phyloP scores from a whole-genome alignment of 2,888 invertebrate species.

The Pyrgus malvae region DNA sequence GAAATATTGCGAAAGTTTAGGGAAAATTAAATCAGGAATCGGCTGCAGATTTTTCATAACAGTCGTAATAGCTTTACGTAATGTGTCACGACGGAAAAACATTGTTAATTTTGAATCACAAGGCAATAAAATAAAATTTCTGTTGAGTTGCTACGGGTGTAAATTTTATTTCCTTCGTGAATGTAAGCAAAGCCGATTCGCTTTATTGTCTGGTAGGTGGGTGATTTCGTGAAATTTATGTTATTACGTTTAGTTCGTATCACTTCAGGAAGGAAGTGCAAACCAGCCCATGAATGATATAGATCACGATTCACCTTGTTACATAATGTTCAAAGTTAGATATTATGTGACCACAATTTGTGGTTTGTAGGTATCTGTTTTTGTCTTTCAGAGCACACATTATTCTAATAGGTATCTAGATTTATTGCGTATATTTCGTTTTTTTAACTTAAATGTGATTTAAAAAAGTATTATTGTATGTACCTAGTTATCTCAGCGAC shows the following conservation, averaged over 20 bases:
- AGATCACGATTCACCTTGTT: too few species aligned
- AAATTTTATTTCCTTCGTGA: constrained; percentile 9
- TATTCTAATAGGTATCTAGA: too few species aligned
- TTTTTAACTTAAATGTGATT: too few species aligned
- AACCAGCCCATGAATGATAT: too few species aligned
- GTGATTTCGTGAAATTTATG: constrained; percentile 3
- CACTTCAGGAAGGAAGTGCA: too few species aligned
- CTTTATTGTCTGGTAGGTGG: not conserved
- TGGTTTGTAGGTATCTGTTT: too few species aligned
- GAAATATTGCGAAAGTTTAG: constrained; percentile 76
- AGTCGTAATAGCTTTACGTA: constrained; percentile 30
- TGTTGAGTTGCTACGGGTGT: constrained; percentile 4
- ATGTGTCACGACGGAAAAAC: constrained; percentile 16
- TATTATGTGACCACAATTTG: too few species aligned
- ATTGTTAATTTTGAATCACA: constrained; percentile 18
- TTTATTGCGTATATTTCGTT: too few species aligned
- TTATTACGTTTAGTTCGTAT: not conserved
- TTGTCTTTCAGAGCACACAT: too few species aligned
- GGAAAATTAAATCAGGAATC: constrained; percentile 69
- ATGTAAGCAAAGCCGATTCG: constrained; percentile 3
- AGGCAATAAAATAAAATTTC: constrained; percentile 14
- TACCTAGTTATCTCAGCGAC: too few species aligned
- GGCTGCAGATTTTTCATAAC: constrained; percentile 46
- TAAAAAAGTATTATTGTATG: too few species aligned
- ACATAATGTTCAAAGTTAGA: too few species aligned